phyloP scores from a whole-genome alignment of 2,797 vertebrate genomes.

The Pagetopsis macropterus region DNA sequence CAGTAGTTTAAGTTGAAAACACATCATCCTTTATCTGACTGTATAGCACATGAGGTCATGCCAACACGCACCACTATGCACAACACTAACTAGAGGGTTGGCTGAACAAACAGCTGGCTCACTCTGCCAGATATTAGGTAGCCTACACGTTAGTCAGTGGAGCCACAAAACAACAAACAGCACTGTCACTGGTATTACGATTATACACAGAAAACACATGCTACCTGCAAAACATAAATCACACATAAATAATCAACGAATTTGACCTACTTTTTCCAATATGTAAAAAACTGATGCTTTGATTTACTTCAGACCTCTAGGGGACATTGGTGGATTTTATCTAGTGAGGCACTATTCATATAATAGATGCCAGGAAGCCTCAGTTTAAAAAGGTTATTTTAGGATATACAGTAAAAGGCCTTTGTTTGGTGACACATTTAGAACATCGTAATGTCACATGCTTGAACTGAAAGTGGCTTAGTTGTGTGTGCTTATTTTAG shows the following conservation, averaged over 20 bases:
- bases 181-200: background rate
- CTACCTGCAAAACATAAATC: slow-evolving; percentile 4
- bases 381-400: background rate
- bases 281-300: background rate
- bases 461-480: background rate
- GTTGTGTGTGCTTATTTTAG: slow-evolving; percentile 29
- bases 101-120: slow-evolving; percentile 57
- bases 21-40: slow-evolving; percentile 21
- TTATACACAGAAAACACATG: slow-evolving; percentile 7
- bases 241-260: background rate
- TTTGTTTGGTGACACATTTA: slow-evolving; percentile 24
- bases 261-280: background rate
- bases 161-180: slow-evolving; percentile 42
- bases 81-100: slow-evolving; percentile 59
- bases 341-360: background rate
- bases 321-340: background rate
- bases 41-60: slow-evolving; percentile 48
- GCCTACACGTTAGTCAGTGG: slow-evolving; percentile 5
- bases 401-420: background rate
- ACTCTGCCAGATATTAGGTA: slow-evolving; percentile 24
- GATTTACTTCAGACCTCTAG: background rate
- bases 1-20: slow-evolving; percentile 10
- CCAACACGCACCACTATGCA: slow-evolving; percentile 16
- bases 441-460: slow-evolving; percentile 22
- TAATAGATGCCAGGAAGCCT: background rate